Evolutionary conservation across 2,797 vertebrate genomes (phyloP).

Genomic region (Poliocrania exsul): DNA sequence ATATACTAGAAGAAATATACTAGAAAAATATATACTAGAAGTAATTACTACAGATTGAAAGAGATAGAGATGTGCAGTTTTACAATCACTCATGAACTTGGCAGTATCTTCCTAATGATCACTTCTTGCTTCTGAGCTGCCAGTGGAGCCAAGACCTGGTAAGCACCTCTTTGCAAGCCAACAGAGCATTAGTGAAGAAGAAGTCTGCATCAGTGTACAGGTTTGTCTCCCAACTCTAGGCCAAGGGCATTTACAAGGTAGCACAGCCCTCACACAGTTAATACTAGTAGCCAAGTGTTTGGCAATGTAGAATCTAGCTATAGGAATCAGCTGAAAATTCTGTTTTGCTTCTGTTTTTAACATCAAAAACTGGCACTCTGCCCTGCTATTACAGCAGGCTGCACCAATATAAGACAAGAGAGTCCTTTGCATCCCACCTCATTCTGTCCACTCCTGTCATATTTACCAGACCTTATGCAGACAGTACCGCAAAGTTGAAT

Average conservation of each 20-base stretch:
- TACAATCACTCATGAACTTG: neutral
- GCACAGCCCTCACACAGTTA: neutral
- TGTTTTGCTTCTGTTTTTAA: neutral
- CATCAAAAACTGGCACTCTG: neutral
- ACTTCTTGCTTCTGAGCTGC: neutral
- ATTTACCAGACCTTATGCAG: neutral
- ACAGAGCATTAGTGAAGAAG: neutral
- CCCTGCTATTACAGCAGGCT: neutral
- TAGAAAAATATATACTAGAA: neutral
- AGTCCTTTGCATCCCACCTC: neutral
- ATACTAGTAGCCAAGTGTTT: neutral
- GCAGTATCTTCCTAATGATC: neutral
- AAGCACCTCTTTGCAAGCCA: neutral
- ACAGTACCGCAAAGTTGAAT: neutral
- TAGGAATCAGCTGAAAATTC: neutral
- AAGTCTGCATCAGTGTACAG: rapidly evolving
- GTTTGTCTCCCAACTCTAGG: neutral
- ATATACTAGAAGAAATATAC: neutral
- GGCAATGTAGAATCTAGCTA: neutral
- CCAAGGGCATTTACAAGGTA: neutral
- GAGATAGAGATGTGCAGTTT: neutral
- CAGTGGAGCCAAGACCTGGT: neutral
- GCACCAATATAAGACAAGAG: neutral
- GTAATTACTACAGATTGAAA: neutral
- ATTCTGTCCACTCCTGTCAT: rapidly evolving